These are phyloP conservation scores for Lasiommata megera DNA, from an alignment of 2,888 invertebrate species.

Conservation along the genomic window DNA sequence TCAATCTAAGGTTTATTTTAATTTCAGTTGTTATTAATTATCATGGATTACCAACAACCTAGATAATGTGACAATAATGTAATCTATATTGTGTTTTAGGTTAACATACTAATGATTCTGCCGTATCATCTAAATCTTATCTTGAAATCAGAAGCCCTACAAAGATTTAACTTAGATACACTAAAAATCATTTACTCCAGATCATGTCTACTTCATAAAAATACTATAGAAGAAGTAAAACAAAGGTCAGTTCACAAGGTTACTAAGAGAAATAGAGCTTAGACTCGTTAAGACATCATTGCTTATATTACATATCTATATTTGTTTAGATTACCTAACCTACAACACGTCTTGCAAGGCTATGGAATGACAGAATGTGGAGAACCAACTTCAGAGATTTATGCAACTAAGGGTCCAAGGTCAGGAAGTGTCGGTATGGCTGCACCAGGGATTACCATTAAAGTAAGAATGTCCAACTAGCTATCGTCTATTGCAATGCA, in stretches of 20 bases:
- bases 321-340: slow-evolving; percentile 4
- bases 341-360: slow-evolving; percentile 46
- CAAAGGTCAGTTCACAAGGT: slow-evolving; percentile 50
- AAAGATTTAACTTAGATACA: slow-evolving; percentile 49
- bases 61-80: too few species aligned
- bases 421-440: slow-evolving; percentile 62
- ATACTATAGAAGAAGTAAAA: slow-evolving; percentile 55
- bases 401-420: slow-evolving; percentile 55
- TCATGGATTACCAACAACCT: too few species aligned
- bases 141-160: slow-evolving; percentile 44
- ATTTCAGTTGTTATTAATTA: too few species aligned
- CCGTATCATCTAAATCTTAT: slow-evolving; percentile 50
- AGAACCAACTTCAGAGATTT: slow-evolving; percentile 58
- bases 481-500: too few species aligned
- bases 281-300: too few species aligned
- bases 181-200: slow-evolving; percentile 59
- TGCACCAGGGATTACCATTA: slow-evolving; percentile 56
- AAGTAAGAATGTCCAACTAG: slow-evolving; percentile 42
- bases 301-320: too few species aligned
- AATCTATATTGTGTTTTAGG: slow-evolving; percentile 46
- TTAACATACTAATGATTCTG: slow-evolving; percentile 53
- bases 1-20: too few species aligned
- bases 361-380: slow-evolving; percentile 68
- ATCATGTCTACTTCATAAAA: slow-evolving; percentile 56
- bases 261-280: too few species aligned